Base-by-base conservation (phyloP, 2,113 vertebrate species). In the Solenodon paradoxus region DNA sequence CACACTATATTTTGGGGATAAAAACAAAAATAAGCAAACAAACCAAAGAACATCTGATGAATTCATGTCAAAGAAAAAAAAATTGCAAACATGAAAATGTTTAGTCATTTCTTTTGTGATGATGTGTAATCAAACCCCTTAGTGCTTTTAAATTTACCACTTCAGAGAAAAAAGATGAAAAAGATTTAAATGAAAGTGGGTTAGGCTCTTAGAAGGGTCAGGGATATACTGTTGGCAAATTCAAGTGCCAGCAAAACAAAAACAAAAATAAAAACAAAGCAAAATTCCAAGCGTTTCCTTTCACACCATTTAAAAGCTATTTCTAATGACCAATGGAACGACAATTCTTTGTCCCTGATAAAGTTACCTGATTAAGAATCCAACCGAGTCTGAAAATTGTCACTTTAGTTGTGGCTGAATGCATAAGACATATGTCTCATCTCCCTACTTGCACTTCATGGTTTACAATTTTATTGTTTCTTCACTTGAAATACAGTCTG, bases 391-490 rank as follows among this genome's bases (percentile, higher is more conserved):
- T 95, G 85, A 53, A 53, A 80, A 83, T 66, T 89, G 42, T 94
- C 94, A 92, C 38, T 95, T 64, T 51, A 95, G 63, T 88, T 57
- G 32, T 92, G 26, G 4, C 6, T 57, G 49, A 84, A 22, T 84
- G 51, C 77, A 13, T 10, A 77, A 77, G 84, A 11, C 85, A 97
- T 88, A 63, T 38, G 49, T 74, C 68, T 91, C 69, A 55, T 88
- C 45, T 47, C 0, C 57, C 2, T 13, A 69, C 3, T 92, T 94
- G 16, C 40, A 77, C 42, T 90, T 95, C 69, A 91, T 45, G 20
- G 59, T 90, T 97, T 97, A 93, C n/a, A 61, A 71, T 89, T 97
- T 83, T 90, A 95, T 95, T 66, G n/a, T 72, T 74, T 15, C 32
- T 69, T 97, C 81, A 57, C n/a, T 20, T 95, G 69, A 97, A 97